These are phyloP conservation scores for Euwallacea fornicatus DNA, from an alignment of 1,140 invertebrate species.

Conservation along the genomic window DNA sequence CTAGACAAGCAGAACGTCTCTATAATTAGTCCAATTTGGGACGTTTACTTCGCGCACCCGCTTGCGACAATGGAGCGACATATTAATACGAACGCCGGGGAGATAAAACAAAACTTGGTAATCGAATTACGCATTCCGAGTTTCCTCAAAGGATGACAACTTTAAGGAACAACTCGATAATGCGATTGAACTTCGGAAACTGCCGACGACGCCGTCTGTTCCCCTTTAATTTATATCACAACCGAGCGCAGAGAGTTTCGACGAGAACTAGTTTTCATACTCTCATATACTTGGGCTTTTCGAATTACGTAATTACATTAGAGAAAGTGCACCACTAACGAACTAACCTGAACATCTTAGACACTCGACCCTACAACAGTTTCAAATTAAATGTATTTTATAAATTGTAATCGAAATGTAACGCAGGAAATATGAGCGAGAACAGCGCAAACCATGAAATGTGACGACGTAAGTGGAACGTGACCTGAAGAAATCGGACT, in stretches of 20 bases:
- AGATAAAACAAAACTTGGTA: constrained; percentile 34
- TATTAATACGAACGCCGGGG: constrained; percentile 25
- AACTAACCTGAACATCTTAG: no score
- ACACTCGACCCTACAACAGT: no score
- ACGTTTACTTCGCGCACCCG: constrained; percentile 13
- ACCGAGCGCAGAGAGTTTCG: neutral
- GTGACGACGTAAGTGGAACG: no score
- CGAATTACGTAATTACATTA: no score
- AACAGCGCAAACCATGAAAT: no score
- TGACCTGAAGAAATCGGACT: no score
- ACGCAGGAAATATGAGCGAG: no score
- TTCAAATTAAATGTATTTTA: no score
- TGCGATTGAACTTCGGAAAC: constrained; percentile 20
- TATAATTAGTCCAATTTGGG: constrained; percentile 30
- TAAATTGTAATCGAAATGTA: no score
- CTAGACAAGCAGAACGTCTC: constrained; percentile 18
- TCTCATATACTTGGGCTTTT: no score
- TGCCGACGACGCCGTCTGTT: neutral
- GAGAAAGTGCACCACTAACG: no score
- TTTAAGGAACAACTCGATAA: constrained; percentile 18
- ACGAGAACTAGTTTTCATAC: no score
- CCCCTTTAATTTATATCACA: constrained; percentile 8
- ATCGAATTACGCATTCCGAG: constrained; percentile 25
- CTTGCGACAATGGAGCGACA: constrained; percentile 24
- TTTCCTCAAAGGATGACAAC: constrained; percentile 30